A percentile compares a stretch with the other conserved stretches of the same genome.
These are phyloP conservation scores for Caenorhabditis sinica DNA, from an alignment of 2,888 invertebrate species.

Conservation along the genomic window DNA sequence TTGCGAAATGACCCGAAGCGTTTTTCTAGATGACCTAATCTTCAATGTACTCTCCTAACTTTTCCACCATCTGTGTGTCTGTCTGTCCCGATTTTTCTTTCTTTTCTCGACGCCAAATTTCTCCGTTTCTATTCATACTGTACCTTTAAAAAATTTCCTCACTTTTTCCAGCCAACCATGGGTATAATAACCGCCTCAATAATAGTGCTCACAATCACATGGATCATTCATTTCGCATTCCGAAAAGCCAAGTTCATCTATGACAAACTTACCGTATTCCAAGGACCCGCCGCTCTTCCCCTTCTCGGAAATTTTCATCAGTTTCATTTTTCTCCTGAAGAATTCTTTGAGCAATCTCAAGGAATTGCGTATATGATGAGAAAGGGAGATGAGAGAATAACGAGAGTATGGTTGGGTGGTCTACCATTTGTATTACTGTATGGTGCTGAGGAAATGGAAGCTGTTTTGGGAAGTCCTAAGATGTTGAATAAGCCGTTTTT, in stretches of 20 bases:
- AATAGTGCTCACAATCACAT: conserved; percentile 65
- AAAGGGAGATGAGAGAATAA: conserved; percentile 75
- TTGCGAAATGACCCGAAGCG: too few species aligned
- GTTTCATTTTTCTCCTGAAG: conserved; percentile 81
- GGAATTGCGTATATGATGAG: conserved; percentile 81
- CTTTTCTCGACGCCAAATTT: too few species aligned
- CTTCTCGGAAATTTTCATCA: conserved; percentile 82
- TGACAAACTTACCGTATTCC: conserved; percentile 73
- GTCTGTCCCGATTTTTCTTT: too few species aligned
- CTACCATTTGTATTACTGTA: conserved; percentile 82
- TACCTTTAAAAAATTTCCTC: too few species aligned
- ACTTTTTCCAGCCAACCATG: conserved; percentile 41
- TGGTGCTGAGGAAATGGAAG: conserved; percentile 83
- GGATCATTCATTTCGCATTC: conserved; percentile 63
- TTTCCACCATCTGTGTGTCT: too few species aligned
- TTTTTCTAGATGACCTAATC: too few species aligned
- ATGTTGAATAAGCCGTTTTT: conserved; percentile 84
- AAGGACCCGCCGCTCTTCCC: conserved; percentile 81
- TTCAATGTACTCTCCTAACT: too few species aligned
- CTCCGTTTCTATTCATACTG: too few species aligned
- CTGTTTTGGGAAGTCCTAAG: conserved; percentile 83
- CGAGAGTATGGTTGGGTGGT: conserved; percentile 81
- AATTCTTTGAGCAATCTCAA: conserved; percentile 83
- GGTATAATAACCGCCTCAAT: conserved; percentile 68
- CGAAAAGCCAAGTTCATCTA: conserved; percentile 69